Conservation (phyloP, 2,113 vertebrate genomes). For the Chionomys nivalis region DNA sequence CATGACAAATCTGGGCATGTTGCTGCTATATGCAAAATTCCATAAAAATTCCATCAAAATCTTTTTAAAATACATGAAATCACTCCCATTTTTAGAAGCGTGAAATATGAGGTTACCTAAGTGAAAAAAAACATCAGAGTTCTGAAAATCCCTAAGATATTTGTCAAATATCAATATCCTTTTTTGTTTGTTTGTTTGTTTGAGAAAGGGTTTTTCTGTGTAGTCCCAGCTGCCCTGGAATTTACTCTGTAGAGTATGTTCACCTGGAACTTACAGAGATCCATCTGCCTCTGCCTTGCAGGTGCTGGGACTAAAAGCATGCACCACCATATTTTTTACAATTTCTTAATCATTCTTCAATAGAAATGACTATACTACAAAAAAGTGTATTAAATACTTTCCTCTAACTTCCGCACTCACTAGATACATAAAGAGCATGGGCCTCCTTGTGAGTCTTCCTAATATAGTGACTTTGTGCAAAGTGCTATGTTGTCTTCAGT, state of each 20-base stretch:
- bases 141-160: neutral
- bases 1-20: neutral
- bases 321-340: neutral
- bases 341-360: neutral
- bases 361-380: neutral
- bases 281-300: too few species aligned
- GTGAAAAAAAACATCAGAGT: neutral
- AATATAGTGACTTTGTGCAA: neutral
- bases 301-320: too few species aligned
- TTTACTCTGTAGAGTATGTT: too few species aligned
- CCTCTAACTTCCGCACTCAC: neutral
- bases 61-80: neutral
- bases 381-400: neutral
- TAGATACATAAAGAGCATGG: neutral
- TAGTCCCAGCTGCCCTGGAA: too few species aligned
- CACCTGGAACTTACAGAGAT: too few species aligned
- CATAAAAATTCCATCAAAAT: neutral
- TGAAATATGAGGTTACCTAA: neutral
- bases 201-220: too few species aligned
- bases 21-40: neutral
- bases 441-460: neutral
- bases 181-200: too few species aligned
- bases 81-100: neutral
- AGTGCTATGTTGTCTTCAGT: neutral
- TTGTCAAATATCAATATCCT: neutral